Conservation (phyloP, 1,140 invertebrate species). For the Nephila pilipes region DNA sequence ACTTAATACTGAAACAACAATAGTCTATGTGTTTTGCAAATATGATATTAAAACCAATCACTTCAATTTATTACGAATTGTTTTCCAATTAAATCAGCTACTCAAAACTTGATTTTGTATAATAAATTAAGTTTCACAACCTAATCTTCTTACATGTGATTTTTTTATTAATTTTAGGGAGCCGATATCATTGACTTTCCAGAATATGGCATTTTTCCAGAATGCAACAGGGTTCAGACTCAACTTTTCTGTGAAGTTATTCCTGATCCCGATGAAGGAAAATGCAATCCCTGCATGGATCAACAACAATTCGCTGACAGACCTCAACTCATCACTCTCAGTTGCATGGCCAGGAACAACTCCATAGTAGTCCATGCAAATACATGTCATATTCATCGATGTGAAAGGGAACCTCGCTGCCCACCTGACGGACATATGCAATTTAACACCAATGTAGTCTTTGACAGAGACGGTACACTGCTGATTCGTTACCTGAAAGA, state of each 20-base stretch:
- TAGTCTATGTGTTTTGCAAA: too few species aligned
- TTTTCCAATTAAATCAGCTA: too few species aligned
- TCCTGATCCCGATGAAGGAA: constrained; percentile 44
- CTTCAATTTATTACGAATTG: too few species aligned
- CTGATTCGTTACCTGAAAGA: constrained; percentile 88
- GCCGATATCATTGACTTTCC: constrained; percentile 92
- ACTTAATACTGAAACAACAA: too few species aligned
- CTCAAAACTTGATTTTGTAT: too few species aligned
- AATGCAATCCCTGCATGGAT: constrained; percentile 45
- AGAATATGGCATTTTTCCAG: constrained; percentile 82
- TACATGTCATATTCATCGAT: constrained; percentile 84
- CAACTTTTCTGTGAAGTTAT: background rate
- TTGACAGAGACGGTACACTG: constrained; percentile 85
- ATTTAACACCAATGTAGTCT: constrained; percentile 90
- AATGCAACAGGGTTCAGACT: background rate
- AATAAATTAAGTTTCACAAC: too few species aligned
- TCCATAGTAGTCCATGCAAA: constrained; percentile 81
- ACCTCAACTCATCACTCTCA: constrained; percentile 81
- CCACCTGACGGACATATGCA: constrained; percentile 79
- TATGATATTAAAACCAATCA: too few species aligned
- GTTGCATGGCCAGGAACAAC: constrained; percentile 84
- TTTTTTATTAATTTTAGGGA: constrained; percentile 81
- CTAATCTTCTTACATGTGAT: too few species aligned
- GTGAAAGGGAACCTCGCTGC: constrained; percentile 79
- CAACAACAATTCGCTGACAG: background rate